These are phyloP conservation scores for Amorpha juglandis DNA, from an alignment of 2,888 invertebrate species.

Conservation along the genomic window DNA sequence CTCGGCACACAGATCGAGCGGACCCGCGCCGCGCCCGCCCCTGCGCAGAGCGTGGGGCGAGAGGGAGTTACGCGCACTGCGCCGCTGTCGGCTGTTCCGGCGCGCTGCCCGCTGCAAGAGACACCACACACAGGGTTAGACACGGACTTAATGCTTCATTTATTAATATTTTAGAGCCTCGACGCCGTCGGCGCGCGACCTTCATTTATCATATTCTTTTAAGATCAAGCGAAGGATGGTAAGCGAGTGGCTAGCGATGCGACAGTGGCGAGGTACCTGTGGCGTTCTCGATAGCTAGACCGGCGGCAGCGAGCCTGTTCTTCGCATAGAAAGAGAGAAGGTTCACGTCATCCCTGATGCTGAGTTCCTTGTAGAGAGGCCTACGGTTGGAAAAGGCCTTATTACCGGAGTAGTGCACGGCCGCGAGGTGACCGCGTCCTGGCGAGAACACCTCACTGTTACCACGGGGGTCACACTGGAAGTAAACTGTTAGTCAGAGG, in stretches of 20 bases:
- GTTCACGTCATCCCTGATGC: constrained; percentile 93
- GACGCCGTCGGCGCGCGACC: constrained; percentile 55
- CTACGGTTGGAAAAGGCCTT: constrained; percentile 90
- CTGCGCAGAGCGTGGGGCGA: constrained; percentile 45
- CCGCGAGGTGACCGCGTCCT: constrained; percentile 93
- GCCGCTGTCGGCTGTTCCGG: constrained; percentile 84
- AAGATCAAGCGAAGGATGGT: constrained; percentile 72
- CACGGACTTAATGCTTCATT: constrained; percentile 73
- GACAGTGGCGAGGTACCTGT: constrained; percentile 76
- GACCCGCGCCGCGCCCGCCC: constrained; percentile 56
- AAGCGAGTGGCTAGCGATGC: constrained; percentile 71
- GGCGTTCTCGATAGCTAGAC: constrained; percentile 74
- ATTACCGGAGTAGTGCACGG: constrained; percentile 92
- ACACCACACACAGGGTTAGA: constrained; percentile 84
- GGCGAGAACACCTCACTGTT: constrained; percentile 77
- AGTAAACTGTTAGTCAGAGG: constrained; percentile 68
- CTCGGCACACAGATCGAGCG: neutral
- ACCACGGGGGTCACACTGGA: constrained; percentile 70
- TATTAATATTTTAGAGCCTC: constrained; percentile 56
- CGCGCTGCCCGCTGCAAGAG: constrained; percentile 84
- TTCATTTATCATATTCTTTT: constrained; percentile 65
- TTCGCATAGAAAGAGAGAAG: constrained; percentile 94
- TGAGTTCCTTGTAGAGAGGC: constrained; percentile 89
- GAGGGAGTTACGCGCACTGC: constrained; percentile 82
- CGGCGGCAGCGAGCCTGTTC: constrained; percentile 88